Evolutionary conservation across 1,140 invertebrate genomes (phyloP), one percentile per base, ranked within the genome.

Genomic region (Aphelenchoides fujianensis): DNA sequence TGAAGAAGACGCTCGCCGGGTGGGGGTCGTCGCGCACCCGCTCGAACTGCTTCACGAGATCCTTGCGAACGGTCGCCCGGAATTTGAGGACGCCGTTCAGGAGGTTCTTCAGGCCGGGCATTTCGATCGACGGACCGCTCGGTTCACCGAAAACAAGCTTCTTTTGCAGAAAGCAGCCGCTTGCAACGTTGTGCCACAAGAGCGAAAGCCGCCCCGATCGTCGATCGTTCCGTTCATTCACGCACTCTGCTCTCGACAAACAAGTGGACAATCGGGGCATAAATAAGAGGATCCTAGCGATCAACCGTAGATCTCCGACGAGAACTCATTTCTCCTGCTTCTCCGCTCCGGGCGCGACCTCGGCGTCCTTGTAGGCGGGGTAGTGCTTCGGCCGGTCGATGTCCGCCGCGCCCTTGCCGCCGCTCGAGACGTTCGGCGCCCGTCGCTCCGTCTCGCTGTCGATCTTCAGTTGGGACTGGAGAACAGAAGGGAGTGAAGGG

Each of bases 1-100:
- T 94, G 86, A 97, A 95, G 86, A 97, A 94, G 70, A 97, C 90
- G 72, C 93, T 92, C 88, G 93, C 93, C 3, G 94, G 94, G 92
- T 96, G 85, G 78, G 82, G 88, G 86, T 79, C 78, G 55, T 83
- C 76, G 1, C 78, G 73, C 23, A 83, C 72, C 41, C 64, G 41
- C 57, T 83, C 82, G 64, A 83, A 83, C 63, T 83, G 81, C 57
- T 84, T 84, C 0, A 83, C 82, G 52, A 83, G 57, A 64, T 82
- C 79, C 30, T 71, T 71, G 1, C 79, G 71, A 16, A 82, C 79
- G 5, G 80, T 84, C 54, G 77, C 72, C 12, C 81, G 75, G 57
- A 78, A 83, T 7, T 63, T 57, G n/a, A 83, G 69, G 27, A 83
- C 75, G 31, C 81, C 81, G 27, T 84, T 62, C 5, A 83, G 71